Conservation (phyloP, 37 sponge, comb jelly and placozoan species). For the Chondrilla cf. caribensis region DNA sequence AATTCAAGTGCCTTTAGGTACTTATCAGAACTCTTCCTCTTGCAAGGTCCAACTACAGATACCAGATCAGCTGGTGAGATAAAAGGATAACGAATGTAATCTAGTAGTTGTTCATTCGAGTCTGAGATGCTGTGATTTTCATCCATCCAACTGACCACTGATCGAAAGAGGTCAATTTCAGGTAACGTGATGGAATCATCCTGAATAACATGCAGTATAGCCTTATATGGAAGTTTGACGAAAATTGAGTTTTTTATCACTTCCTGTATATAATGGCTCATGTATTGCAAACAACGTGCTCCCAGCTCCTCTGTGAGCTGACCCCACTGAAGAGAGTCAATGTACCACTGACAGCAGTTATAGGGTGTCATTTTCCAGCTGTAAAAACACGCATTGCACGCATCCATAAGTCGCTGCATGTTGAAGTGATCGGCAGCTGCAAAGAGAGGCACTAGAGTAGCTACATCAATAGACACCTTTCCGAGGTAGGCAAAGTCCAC, state of each 20-base stretch:
- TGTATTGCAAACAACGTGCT: background rate
- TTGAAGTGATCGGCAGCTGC: slow-evolving; percentile 4
- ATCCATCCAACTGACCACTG: background rate
- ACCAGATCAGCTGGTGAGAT: slow-evolving; percentile 4
- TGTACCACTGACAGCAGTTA: slow-evolving; percentile 13
- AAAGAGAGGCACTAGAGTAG: background rate
- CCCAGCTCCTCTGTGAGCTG: slow-evolving; percentile 18
- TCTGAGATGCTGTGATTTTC: background rate
- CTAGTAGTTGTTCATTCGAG: background rate
- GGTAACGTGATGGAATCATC: background rate
- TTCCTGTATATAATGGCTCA: background rate
- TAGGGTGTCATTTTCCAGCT: background rate
- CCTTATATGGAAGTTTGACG: slow-evolving; percentile 1
- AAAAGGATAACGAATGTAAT: background rate
- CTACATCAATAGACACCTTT: background rate
- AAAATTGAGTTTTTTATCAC: background rate
- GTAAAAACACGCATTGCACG: background rate
- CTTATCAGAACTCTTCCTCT: background rate
- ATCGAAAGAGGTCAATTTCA: background rate
- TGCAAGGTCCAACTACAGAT: background rate
- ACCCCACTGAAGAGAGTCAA: slow-evolving; percentile 8
- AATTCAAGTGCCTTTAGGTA: background rate
- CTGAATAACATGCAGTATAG: background rate
- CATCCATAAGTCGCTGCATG: background rate
- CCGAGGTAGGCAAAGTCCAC: slow-evolving; percentile 5